phyloP scores from a whole-genome alignment of 2,113 vertebrate species.

The Camelus bactrianus region DNA sequence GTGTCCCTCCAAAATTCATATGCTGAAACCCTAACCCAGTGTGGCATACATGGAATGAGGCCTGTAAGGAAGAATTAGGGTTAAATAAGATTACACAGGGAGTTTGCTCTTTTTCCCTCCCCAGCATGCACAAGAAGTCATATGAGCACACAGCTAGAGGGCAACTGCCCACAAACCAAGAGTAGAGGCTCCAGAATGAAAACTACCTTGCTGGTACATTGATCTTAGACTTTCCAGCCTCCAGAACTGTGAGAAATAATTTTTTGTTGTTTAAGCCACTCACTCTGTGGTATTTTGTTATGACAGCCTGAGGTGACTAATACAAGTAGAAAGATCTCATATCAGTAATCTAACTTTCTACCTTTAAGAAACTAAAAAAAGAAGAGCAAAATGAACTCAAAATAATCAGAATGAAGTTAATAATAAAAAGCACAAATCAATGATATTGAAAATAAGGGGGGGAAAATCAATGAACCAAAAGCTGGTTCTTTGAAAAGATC shows the following conservation, averaged over 20 bases:
- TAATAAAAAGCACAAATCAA: constrained; percentile 36
- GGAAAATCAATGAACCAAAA: background rate
- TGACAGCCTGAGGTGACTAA: background rate
- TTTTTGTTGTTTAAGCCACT: background rate
- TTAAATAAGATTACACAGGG: background rate
- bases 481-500: background rate
- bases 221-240: background rate
- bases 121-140: background rate
- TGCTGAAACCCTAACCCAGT: background rate
- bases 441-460: background rate
- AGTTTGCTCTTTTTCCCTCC: background rate
- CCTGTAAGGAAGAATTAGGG: background rate
- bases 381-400: constrained; percentile 1
- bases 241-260: background rate
- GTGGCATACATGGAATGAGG: background rate
- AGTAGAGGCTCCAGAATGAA: background rate
- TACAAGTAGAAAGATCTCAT: background rate
- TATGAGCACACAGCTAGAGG: background rate
- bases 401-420: background rate
- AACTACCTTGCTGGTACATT: background rate
- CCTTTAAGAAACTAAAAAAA: background rate
- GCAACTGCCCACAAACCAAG: background rate
- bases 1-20: background rate
- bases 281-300: background rate
- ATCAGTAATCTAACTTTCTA: background rate